phyloP scores from a whole-genome alignment of 1,140 invertebrate species.

The Nasonia longicornis region DNA sequence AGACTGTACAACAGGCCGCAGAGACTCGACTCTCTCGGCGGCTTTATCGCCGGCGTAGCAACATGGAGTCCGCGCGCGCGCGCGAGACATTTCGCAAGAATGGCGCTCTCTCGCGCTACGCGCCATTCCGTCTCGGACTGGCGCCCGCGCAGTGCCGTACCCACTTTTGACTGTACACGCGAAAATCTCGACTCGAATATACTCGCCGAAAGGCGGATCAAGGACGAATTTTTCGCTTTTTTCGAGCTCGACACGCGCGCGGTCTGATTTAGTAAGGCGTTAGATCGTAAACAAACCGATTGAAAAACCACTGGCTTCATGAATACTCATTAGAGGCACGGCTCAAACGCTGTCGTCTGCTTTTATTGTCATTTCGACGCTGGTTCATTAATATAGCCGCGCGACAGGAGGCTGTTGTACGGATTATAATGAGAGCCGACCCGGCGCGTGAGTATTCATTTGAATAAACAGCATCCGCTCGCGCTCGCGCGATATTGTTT shows the following conservation, averaged over 20 bases:
- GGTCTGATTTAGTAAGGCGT: not conserved
- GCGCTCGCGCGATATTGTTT: too few relatives aligned
- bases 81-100: conserved; percentile 39
- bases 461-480: not conserved
- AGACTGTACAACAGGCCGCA: too few relatives aligned
- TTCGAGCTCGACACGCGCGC: not conserved
- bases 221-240: not conserved
- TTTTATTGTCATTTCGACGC: conserved; percentile 2
- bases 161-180: not conserved
- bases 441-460: not conserved
- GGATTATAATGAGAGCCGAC: too few relatives aligned
- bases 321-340: conserved; percentile 8
- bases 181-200: not conserved
- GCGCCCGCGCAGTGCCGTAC: conserved; percentile 25
- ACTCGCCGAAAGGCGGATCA: conserved; percentile 5
- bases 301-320: not conserved
- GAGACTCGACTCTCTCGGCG: conserved; percentile 1
- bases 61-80: conserved; percentile 28
- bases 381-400: not conserved
- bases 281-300: not conserved
- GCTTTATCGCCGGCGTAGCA: conserved; percentile 45
- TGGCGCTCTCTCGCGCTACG: conserved; percentile 24
- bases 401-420: too few relatives aligned
- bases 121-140: conserved; percentile 35
- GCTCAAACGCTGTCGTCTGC: not conserved